Base-by-base conservation (phyloP, 2,888 invertebrate genomes). In the Tridacna crocea region DNA sequence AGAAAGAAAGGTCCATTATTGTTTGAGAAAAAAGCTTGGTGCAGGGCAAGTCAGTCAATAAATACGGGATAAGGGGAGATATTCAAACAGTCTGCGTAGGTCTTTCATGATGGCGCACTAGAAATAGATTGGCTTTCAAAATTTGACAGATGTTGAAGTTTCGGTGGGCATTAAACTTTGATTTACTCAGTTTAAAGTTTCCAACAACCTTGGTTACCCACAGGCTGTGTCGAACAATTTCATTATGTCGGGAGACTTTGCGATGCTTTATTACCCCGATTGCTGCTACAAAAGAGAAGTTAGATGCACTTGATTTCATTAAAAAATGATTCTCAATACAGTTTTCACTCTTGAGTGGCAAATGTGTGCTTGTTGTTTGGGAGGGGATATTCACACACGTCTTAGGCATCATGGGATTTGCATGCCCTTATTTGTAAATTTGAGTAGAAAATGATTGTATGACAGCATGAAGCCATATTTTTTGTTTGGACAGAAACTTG, bases 151-250 rank as follows among this genome's bases (percentile, higher is more conserved):
- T 88, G 88, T 79, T 75, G 76, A 79, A 61, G 83, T 77, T 83
- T 79, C 79, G 83, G 77, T 65, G 72, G 66, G 86, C 87, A 86
- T 88, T 87, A 88, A 88, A 87, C 72, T 86, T 80, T 85, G 84
- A 88, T 88, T 85, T 83, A 84, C 82, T 80, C 77, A 46, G 47
- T 73, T 55, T 51, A 79, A 75, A 68, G 74, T 82, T 79, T 66
- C 61, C 60, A 72, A 75, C 76, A 68, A 83, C 87, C 89, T 70
- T 76, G 89, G 88, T 85, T 81, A 89, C 88, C 77, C 60, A 47
- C 61, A 76, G 72, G 76, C 77, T 63, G 77, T 82, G 80, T 76
- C 76, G 36, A 86, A 87, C 87, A 84, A 89, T 89, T 88, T 89
- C 87, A 87, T 88, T 83, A 84, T 80, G 83, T 80, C 77, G 68